Conservation (phyloP, 1,140 invertebrate genomes). For the Dufourea novaeangliae region DNA sequence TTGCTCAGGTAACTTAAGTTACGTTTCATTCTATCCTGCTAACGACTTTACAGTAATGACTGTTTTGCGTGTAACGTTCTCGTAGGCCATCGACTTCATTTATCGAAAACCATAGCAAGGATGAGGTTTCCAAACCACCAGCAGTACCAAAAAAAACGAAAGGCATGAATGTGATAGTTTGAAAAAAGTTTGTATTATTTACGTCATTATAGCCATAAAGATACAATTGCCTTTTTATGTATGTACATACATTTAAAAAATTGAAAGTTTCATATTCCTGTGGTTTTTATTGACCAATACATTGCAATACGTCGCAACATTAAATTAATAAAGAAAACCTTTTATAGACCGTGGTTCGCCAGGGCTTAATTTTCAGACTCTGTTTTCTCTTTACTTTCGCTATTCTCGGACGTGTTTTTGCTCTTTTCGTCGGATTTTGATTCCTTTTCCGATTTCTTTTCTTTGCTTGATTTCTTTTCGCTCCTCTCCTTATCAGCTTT, state of each 20-base stretch:
- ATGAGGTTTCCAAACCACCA: background rate
- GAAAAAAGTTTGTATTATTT: background rate
- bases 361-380: conserved; percentile 71
- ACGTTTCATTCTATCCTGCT: background rate
- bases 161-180: background rate
- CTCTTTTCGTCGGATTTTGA: conserved; percentile 71
- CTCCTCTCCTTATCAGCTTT: conserved; percentile 70
- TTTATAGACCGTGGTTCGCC: background rate
- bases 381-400: conserved; percentile 76
- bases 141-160: background rate
- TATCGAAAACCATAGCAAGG: background rate
- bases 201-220: conserved; percentile 4
- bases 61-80: background rate
- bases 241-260: conserved; percentile 18
- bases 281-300: conserved; percentile 49
- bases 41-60: background rate
- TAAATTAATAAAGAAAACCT: conserved; percentile 39
- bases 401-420: conserved; percentile 72
- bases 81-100: background rate
- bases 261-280: conserved; percentile 12
- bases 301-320: conserved; percentile 41
- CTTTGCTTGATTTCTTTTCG: conserved; percentile 76
- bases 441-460: conserved; percentile 74
- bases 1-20: conserved; percentile 17
- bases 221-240: conserved; percentile 1